Evolutionary conservation across 2,888 invertebrate species (phyloP).

Genomic region (Synergus gifuensis): DNA sequence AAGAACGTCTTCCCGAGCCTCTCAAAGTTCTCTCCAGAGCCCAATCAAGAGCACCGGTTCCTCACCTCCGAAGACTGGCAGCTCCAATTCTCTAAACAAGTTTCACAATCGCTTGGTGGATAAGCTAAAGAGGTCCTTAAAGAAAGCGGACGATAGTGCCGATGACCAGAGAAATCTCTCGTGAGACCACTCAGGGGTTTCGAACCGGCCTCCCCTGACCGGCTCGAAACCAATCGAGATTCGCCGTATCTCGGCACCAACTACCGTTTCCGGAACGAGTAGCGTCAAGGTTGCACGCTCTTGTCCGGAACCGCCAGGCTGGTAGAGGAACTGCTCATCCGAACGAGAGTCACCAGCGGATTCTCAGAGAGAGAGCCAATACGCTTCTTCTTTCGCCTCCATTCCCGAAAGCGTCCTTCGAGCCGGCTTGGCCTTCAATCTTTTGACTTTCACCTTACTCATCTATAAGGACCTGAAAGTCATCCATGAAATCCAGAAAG

Average conservation of each 20-base stretch:
- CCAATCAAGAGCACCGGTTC: conserved; percentile 84
- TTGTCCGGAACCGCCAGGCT: conserved; percentile 67
- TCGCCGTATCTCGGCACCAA: conserved; percentile 74
- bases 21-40: conserved; percentile 83
- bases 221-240: conserved; percentile 76
- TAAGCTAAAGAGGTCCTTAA: conserved; percentile 86
- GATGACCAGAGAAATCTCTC: conserved; percentile 77
- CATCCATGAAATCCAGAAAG: background rate
- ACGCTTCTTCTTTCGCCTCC: conserved; percentile 17
- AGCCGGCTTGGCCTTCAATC: conserved; percentile 9
- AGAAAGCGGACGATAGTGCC: conserved; percentile 80
- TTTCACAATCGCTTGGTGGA: conserved; percentile 90
- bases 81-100: conserved; percentile 84
- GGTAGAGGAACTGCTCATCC: conserved; percentile 44
- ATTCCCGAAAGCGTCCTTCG: conserved; percentile 1
- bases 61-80: conserved; percentile 82
- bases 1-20: conserved; percentile 82
- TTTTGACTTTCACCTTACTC: conserved; percentile 27
- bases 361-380: conserved; percentile 27
- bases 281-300: conserved; percentile 65
- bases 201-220: conserved; percentile 71
- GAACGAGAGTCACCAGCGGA: conserved; percentile 9
- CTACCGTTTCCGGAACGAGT: conserved; percentile 52
- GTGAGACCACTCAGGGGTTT: conserved; percentile 75
- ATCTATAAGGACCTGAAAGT: background rate